phyloP scores from a whole-genome alignment of 2,113 vertebrate genomes.

The Elaphurus davidianus region DNA sequence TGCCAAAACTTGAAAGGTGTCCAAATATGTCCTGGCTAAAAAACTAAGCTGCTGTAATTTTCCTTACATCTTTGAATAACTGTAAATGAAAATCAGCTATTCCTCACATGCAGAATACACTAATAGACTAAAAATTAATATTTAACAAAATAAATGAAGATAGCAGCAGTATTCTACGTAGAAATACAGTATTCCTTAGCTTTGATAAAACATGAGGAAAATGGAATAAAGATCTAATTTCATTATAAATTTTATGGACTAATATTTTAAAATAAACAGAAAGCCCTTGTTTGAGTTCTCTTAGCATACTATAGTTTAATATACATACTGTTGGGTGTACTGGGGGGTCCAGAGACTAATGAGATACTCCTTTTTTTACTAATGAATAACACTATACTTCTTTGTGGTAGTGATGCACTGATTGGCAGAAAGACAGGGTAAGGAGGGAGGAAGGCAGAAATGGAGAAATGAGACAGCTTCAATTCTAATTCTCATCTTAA shows the following conservation, averaged over 20 bases:
- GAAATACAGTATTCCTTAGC: not conserved
- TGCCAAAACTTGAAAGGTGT: not conserved
- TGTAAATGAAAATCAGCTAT: not conserved
- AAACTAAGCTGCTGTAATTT: not conserved
- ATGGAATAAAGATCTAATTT: not conserved
- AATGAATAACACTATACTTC: not conserved
- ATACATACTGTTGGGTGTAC: not conserved
- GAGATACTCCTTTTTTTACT: not conserved
- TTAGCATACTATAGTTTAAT: not conserved
- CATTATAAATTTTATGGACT: not conserved
- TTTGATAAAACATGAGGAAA: constrained; percentile 13
- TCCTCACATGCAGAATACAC: not conserved
- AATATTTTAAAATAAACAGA: not conserved
- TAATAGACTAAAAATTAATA: not conserved
- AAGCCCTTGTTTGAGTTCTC: not conserved
- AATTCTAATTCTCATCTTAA: not conserved
- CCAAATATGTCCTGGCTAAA: not conserved
- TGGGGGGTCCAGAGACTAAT: not conserved
- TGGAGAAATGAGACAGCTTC: not conserved
- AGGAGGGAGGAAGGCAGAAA: not conserved
- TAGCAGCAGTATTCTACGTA: not conserved
- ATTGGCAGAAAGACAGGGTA: not conserved
- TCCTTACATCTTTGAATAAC: not conserved
- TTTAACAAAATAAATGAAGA: not conserved
- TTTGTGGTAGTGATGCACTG: not conserved